Evolutionary conservation across 2,113 vertebrate genomes (phyloP).

Genomic region (Dryoscopus gambensis): DNA sequence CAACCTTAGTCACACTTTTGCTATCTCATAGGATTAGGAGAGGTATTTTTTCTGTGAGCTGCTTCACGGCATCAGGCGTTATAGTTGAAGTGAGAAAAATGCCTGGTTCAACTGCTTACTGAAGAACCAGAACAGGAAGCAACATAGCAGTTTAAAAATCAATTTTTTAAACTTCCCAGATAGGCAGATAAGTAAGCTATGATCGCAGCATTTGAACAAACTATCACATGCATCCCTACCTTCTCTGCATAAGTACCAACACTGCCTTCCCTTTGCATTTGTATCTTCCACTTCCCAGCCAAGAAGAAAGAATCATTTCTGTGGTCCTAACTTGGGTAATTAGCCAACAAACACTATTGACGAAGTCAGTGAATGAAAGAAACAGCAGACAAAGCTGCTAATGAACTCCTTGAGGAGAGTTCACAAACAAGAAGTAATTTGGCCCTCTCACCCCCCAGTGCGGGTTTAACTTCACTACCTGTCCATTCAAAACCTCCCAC

Average conservation of each 20-base stretch:
- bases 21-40: neutral
- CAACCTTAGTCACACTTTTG: neutral
- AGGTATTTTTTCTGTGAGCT: neutral
- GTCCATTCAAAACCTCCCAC: constrained; percentile 24
- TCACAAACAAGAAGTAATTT: neutral
- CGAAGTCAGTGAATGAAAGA: neutral
- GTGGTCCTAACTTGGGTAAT: neutral
- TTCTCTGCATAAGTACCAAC: neutral
- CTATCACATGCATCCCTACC: neutral
- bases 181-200: neutral
- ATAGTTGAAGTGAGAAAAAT: neutral
- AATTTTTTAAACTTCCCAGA: neutral
- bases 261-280: neutral
- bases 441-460: rapidly evolving
- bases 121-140: neutral
- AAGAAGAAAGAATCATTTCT: neutral
- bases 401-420: neutral
- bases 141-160: neutral
- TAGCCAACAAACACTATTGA: neutral
- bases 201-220: neutral
- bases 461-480: neutral
- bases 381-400: neutral
- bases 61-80: neutral
- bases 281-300: neutral
- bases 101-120: neutral